Conservation (phyloP, 2,797 vertebrate species). For the Anabas testudineus region DNA sequence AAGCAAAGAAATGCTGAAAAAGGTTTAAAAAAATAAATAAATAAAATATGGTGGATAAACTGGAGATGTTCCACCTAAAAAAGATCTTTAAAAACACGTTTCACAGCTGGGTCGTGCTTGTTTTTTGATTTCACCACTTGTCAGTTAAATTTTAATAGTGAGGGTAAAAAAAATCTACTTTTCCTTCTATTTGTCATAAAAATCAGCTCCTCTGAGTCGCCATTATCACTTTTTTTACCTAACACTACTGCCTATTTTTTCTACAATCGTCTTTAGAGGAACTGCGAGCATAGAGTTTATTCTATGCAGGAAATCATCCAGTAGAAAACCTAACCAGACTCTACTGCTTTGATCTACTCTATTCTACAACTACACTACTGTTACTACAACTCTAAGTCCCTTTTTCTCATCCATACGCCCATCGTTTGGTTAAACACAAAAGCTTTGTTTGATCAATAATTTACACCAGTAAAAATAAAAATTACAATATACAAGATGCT, state of each 20-base stretch:
- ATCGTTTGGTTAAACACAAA: constrained; percentile 81
- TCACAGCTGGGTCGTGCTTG: constrained; percentile 43
- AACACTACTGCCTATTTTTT: constrained; percentile 56
- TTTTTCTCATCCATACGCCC: constrained; percentile 84
- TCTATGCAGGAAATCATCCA: constrained; percentile 29
- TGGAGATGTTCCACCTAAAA: constrained; percentile 23
- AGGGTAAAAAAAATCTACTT: constrained; percentile 41
- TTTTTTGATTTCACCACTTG: constrained; percentile 23
- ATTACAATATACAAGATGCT: constrained; percentile 70
- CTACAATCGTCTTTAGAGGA: constrained; percentile 45
- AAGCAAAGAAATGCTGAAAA: constrained; percentile 53
- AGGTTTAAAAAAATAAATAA: constrained; percentile 29
- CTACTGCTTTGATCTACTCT: constrained; percentile 42
- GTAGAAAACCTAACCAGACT: constrained; percentile 33
- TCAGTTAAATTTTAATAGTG: constrained; percentile 30
- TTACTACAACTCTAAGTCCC: constrained; percentile 77
- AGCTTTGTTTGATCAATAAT: constrained; percentile 75
- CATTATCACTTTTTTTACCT: constrained; percentile 51
- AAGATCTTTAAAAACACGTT: constrained; percentile 47
- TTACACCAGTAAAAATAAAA: constrained; percentile 75
- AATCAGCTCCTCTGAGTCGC: constrained; percentile 48
- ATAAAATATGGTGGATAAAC: constrained; percentile 35
- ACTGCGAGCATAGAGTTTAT: constrained; percentile 36
- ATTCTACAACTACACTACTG: constrained; percentile 69
- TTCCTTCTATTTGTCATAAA: constrained; percentile 55